Evolutionary conservation across 1,140 invertebrate species (phyloP), one percentile per base, ranked within the genome.

Genomic region (Leptinotarsa lineolata): DNA sequence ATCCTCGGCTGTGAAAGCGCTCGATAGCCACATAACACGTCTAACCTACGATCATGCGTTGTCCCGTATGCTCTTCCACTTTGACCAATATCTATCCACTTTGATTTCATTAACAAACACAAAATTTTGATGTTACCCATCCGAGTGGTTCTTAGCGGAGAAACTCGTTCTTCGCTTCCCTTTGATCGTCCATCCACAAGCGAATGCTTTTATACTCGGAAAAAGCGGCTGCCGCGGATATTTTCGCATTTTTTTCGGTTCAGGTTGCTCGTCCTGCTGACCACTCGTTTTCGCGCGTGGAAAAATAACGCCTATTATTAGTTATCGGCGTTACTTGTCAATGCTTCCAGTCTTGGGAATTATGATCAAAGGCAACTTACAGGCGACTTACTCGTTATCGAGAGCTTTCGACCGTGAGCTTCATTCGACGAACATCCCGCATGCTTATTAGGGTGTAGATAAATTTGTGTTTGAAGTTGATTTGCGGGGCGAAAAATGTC

Each of bases 71-170:
- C 48, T 54, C 16, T 54, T 18, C 48, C 48, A 54, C 48, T 54
- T 54, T 54, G 48, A 54, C 48, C 48, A 4, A 54, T 18, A 18
- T 54, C n/a, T 15, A 54, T 54, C n/a, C 48, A 15, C 4, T 16
- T 16, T 54, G 48, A 54, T 54, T 54, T 54, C 48, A 54, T 54
- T 18, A 54, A 54, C 48, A 54, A n/a, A 54, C 48, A 54, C 48
- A 54, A 54, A 54, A 54, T 13, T 54, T 54, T 54, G 48, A 54
- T 54, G 48, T 54, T 18, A 18, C 48, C 16, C 48, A 54, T 15
- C 48, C 48, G 48, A 54, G 48, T 54, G 48, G 16, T 54, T 54
- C 48, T 54, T 54, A 54, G n/a, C 16, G n/a, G 48, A 3, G 48
- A 16, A 54, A 54, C 48, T 54, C 48, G 48, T 54, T 54, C 48